These are phyloP conservation scores for Nebria salina DNA, from an alignment of 2,888 invertebrate species.

Conservation along the genomic window DNA sequence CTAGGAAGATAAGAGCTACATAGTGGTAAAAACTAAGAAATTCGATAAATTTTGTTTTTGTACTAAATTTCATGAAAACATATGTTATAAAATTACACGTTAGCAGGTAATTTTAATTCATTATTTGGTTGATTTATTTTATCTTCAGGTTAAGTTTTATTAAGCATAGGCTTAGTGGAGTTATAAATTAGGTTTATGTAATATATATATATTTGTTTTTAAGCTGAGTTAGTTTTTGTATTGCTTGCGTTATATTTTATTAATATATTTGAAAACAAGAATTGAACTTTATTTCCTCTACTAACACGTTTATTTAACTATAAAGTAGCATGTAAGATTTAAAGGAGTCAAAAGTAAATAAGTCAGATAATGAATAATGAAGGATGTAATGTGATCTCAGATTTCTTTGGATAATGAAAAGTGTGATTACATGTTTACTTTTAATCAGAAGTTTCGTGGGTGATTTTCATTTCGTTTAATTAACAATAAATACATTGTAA, in stretches of 20 bases:
- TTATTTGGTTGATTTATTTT: neutral
- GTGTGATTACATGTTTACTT: conserved; percentile 25
- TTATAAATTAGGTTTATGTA: no score
- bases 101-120: neutral
- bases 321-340: neutral
- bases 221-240: no score
- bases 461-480: neutral
- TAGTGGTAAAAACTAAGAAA: neutral
- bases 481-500: neutral
- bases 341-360: neutral
- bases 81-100: neutral
- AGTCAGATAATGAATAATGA: conserved; percentile 6
- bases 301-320: neutral
- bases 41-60: neutral
- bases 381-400: neutral
- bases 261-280: no score
- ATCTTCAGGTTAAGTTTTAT: no score
- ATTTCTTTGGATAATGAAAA: conserved; percentile 13
- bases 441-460: conserved; percentile 11
- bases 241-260: no score
- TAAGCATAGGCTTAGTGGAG: no score
- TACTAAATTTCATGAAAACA: neutral
- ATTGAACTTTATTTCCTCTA: neutral
- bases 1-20: neutral
- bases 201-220: no score